Evolutionary conservation across 2,797 vertebrate species (phyloP).

Genomic region (Paguma larvata): DNA sequence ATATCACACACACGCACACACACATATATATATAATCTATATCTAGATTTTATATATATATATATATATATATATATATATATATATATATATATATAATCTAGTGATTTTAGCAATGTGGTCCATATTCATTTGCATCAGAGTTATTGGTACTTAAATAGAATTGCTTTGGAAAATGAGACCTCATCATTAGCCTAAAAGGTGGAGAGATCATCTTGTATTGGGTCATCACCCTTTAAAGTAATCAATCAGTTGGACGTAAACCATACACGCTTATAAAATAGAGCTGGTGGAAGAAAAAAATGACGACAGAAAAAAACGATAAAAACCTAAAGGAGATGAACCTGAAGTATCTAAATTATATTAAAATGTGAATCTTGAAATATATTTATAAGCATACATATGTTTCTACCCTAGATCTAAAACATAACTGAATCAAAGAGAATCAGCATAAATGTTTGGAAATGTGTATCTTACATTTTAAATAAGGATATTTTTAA

Average conservation of each 20-base stretch:
- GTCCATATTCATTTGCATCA: background rate
- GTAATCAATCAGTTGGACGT: background rate
- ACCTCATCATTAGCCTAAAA: background rate
- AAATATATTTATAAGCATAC: background rate
- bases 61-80: background rate
- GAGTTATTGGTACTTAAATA: background rate
- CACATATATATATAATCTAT: background rate
- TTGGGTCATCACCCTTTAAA: background rate
- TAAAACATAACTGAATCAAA: background rate
- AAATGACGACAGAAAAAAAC: background rate
- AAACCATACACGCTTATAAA: background rate
- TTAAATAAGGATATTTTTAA: background rate
- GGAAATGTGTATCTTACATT: background rate
- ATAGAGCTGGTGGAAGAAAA: background rate
- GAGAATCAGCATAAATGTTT: background rate
- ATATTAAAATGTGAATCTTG: background rate
- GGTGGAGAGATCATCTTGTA: background rate
- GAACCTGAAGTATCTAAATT: background rate
- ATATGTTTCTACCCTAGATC: background rate
- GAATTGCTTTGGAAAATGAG: accelerated
- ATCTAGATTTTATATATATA: no score
- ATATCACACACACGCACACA: background rate
- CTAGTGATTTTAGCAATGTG: background rate
- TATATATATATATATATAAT: background rate
- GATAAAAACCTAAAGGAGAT: background rate